Percentiles rank a stretch among this genome's conserved stretches.
These are phyloP conservation scores for Lampris incognitus DNA, from an alignment of 2,113 vertebrate genomes.

Conservation along the genomic window DNA sequence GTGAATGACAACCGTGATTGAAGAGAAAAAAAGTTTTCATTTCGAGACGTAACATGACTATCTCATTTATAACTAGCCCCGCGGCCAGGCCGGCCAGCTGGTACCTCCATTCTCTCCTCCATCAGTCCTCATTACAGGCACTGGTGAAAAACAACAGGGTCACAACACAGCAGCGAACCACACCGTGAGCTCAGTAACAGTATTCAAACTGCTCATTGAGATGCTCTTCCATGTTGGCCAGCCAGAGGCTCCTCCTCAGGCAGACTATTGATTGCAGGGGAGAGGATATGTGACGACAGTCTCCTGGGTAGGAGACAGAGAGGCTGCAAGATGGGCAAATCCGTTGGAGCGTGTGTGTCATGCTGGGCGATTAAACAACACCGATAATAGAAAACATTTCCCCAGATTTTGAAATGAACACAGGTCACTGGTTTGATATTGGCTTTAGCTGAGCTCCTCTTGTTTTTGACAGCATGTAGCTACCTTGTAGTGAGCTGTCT, in stretches of 20 bases:
- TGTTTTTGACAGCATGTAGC: too few species aligned
- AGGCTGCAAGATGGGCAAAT: conserved; percentile 12
- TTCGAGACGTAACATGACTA: neutral
- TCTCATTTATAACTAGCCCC: conserved; percentile 36
- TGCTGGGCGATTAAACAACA: too few species aligned
- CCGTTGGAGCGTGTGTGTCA: neutral
- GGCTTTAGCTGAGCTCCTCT: too few species aligned
- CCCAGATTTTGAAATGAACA: too few species aligned
- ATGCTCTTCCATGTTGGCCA: conserved; percentile 2
- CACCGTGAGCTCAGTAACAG: conserved; percentile 37
- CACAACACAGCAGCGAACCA: conserved; percentile 33
- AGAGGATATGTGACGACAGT: conserved; percentile 5
- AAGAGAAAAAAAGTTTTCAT: conserved; percentile 1
- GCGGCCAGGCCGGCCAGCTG: conserved; percentile 46
- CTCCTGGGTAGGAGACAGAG: conserved; percentile 26
- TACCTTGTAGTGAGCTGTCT: too few species aligned
- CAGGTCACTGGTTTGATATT: too few species aligned
- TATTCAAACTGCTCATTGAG: conserved; percentile 49
- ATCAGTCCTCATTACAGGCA: conserved; percentile 56
- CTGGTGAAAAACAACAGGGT: conserved; percentile 23
- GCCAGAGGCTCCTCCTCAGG: conserved; percentile 37
- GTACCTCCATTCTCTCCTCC: conserved; percentile 37
- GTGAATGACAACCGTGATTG: neutral
- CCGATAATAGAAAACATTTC: too few species aligned
- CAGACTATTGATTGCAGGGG: conserved; percentile 24